phyloP scores from a whole-genome alignment of 2,888 invertebrate genomes.

The Drosophila picticornis region DNA sequence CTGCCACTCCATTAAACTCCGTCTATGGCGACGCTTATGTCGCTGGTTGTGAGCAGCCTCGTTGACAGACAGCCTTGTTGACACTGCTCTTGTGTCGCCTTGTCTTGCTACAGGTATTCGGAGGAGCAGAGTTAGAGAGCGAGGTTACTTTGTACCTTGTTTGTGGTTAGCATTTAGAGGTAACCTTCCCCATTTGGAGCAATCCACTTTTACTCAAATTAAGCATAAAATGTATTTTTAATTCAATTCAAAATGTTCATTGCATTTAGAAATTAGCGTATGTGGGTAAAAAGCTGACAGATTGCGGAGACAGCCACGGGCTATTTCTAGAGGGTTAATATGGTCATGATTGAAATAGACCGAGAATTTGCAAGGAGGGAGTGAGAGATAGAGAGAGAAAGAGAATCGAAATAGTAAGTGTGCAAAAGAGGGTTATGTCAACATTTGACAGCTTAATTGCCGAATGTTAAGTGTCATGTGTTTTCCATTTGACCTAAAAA shows the following conservation, averaged over 20 bases:
- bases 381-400: not conserved
- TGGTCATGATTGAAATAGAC: not conserved
- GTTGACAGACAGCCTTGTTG: constrained; percentile 55
- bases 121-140: constrained; percentile 38
- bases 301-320: constrained; percentile 26
- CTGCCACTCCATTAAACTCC: constrained; percentile 76
- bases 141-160: constrained; percentile 36
- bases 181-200: not conserved
- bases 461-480: constrained; percentile 58
- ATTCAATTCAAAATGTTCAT: constrained; percentile 53
- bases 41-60: constrained; percentile 31
- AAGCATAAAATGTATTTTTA: constrained; percentile 69
- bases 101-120: constrained; percentile 58
- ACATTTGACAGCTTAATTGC: constrained; percentile 68
- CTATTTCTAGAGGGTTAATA: constrained; percentile 8
- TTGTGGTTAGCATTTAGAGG: constrained; percentile 29
- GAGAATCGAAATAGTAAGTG: not conserved
- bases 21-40: constrained; percentile 69
- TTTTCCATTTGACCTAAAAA: constrained; percentile 44
- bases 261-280: constrained; percentile 29
- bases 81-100: constrained; percentile 50
- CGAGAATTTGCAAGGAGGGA: not conserved
- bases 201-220: constrained; percentile 43
- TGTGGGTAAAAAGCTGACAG: constrained; percentile 41
- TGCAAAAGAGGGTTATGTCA: constrained; percentile 18